These are phyloP conservation scores for Mnemiopsis leidyi DNA, from an alignment of 37 sponge, comb jelly and placozoan genomes.

Conservation along the genomic window DNA sequence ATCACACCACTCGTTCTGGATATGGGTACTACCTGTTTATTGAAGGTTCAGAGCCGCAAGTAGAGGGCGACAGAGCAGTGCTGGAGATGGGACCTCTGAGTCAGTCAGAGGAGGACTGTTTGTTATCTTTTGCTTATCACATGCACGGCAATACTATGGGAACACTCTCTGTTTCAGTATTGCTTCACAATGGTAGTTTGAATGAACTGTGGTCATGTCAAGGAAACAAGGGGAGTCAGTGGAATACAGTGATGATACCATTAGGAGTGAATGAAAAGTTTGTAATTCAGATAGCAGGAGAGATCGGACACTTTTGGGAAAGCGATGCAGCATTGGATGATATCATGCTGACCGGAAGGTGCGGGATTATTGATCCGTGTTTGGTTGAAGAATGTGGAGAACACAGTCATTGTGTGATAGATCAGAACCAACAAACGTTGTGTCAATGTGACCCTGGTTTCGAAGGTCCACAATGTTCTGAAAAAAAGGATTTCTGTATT, in stretches of 20 bases:
- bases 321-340: conserved; percentile 14
- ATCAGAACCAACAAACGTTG: neutral
- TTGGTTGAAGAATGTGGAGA: neutral
- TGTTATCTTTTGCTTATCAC: conserved; percentile 40
- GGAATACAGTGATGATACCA: neutral
- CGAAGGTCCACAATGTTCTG: neutral
- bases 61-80: neutral
- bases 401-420: neutral
- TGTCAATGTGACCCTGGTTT: neutral
- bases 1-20: neutral
- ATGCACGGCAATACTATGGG: conserved; percentile 33
- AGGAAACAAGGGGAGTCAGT: neutral
- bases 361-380: neutral
- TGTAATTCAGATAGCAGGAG: neutral
- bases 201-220: neutral
- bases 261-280: neutral
- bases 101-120: neutral
- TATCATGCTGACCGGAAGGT: neutral
- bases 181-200: neutral
- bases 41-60: neutral
- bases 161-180: neutral
- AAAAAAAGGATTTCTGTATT: neutral
- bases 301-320: neutral
- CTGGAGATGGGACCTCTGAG: conserved; percentile 1
- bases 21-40: neutral